phyloP scores from a whole-genome alignment of 1,140 invertebrate species.

The Centruroides sculpturatus region DNA sequence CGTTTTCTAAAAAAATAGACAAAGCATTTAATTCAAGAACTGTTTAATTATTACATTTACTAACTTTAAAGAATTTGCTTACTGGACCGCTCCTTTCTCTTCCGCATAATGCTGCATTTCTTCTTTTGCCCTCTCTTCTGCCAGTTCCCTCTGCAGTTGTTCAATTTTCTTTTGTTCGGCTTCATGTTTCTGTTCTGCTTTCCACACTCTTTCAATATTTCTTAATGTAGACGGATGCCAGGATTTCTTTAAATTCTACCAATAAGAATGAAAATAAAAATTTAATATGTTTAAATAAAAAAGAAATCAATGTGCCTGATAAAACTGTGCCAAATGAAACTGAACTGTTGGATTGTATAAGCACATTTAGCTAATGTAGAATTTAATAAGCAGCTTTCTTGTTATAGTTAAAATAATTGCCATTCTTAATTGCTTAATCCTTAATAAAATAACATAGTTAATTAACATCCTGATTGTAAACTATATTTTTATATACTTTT shows the following conservation, averaged over 20 bases:
- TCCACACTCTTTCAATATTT: slow-evolving; percentile 61
- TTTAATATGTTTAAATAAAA: no score
- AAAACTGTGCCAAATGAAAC: no score
- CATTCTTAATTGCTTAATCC: no score
- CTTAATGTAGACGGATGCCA: slow-evolving; percentile 64
- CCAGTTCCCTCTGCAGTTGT: slow-evolving; percentile 49
- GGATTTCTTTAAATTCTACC: slow-evolving; percentile 52
- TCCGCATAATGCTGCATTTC: slow-evolving; percentile 31
- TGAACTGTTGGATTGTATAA: no score
- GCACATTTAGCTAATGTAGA: no score
- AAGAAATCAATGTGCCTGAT: no score
- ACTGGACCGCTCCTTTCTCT: slow-evolving; percentile 35
- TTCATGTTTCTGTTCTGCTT: slow-evolving; percentile 53
- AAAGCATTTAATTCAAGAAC: not conserved
- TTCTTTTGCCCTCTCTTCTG: slow-evolving; percentile 46
- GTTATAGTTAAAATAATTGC: no score
- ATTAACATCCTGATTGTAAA: no score
- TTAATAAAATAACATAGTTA: no score
- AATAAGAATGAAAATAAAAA: no score
- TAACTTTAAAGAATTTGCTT: not conserved
- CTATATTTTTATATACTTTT: no score
- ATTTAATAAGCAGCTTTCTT: no score
- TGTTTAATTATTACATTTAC: not conserved
- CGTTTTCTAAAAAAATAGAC: slow-evolving; percentile 18
- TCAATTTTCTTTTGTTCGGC: slow-evolving; percentile 49